Conservation (phyloP, 2,113 vertebrate genomes). For the Laticauda colubrina region DNA sequence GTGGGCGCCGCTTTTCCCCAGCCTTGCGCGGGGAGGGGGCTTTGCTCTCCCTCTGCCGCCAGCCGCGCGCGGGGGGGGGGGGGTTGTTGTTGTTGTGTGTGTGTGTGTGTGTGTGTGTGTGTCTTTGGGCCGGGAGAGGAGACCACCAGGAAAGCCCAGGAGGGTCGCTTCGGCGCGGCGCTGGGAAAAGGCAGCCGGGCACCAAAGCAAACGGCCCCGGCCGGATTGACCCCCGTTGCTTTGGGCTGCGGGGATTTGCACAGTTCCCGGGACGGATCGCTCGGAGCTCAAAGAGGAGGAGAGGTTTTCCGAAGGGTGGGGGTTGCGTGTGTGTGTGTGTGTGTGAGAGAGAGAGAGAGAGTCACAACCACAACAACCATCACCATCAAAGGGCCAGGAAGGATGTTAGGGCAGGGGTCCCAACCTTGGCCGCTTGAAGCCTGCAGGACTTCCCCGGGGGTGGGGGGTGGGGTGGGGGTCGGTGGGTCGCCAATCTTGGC, state of each 20-base stretch:
- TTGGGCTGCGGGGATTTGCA: not conserved
- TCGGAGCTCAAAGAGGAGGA: not conserved
- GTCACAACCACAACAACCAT: not conserved
- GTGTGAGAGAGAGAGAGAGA: not conserved
- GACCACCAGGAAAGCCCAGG: not conserved
- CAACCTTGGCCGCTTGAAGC: too few species aligned
- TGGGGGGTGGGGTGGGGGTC: too few species aligned
- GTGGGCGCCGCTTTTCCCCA: not conserved
- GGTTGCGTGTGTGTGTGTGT: too few species aligned
- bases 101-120: too few species aligned
- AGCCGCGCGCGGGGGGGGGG: too few species aligned
- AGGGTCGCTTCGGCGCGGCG: not conserved
- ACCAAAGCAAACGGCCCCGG: too few species aligned
- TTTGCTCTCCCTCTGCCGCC: not conserved
- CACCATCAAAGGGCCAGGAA: not conserved
- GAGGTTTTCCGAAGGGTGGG: too few species aligned
- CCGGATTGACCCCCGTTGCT: not conserved
- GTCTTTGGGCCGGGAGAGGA: not conserved
- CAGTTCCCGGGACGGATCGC: not conserved
- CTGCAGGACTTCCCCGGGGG: too few species aligned
- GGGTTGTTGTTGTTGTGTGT: too few species aligned
- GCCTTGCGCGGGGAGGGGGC: too few species aligned
- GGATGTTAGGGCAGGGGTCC: not conserved
- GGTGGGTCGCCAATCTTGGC: too few species aligned
- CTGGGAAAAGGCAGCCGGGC: not conserved